Evolutionary conservation across 2,113 vertebrate species (phyloP).

Genomic region (Taxidea taxus): DNA sequence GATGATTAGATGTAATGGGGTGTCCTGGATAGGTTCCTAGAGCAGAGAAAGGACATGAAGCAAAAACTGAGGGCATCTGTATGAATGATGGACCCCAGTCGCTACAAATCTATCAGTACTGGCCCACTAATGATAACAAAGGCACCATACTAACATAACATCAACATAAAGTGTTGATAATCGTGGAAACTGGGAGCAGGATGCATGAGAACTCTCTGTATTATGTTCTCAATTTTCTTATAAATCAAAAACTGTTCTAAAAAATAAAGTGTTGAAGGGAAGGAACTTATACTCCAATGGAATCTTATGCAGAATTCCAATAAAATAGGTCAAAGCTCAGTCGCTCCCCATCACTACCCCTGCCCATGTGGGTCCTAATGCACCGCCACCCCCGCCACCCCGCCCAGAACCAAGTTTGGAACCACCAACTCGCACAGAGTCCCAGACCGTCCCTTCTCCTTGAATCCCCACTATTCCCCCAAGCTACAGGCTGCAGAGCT

Average conservation of each 20-base stretch:
- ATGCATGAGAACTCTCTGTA: not conserved
- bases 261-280: not conserved
- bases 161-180: not conserved
- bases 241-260: not conserved
- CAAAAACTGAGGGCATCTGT: not conserved
- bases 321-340: not conserved
- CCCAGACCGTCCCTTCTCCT: not conserved
- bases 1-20: not conserved
- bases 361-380: accelerated
- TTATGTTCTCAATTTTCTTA: not conserved
- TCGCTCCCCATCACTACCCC: too few relatives aligned
- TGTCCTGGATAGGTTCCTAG: not conserved
- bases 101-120: not conserved
- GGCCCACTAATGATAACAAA: not conserved
- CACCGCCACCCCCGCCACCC: too few relatives aligned
- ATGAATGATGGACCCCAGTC: not conserved
- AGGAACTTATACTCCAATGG: not conserved
- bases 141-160: not conserved
- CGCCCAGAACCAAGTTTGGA: not conserved
- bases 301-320: not conserved
- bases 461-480: not conserved
- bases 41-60: not conserved
- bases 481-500: not conserved
- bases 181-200: not conserved
- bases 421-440: not conserved